Base-by-base conservation (phyloP, 2,113 vertebrate species). In the Budorcas taxicolor region DNA sequence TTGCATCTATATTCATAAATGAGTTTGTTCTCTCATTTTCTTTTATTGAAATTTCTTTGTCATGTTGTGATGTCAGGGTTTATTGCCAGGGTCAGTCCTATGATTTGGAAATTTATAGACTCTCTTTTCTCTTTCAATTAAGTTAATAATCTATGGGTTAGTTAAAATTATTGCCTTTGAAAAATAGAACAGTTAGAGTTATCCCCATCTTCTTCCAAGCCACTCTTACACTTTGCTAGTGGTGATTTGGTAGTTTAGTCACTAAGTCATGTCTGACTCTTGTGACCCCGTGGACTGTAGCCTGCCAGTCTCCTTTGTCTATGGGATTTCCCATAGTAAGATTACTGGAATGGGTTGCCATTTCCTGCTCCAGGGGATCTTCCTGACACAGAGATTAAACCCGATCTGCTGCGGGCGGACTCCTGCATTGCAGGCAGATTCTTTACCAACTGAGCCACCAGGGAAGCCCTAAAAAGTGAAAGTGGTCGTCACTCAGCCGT, bases 11-110 rank as follows among this genome's bases (percentile, higher is more conserved):
- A 86, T 13, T 67, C 57, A 45, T 82, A 88, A 85, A 53, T 52
- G 25, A 50, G 10, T 60, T 83, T 87, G 16, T 17, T 92, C 15
- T 78, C 16, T 92, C 21, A 3, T 33, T 95, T 97, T 88, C 50
- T 83, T 96, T 93, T 45, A 78, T 23, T 91, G 36, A 89, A 21
- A 62, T 36, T 81, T 71, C 31, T 88, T 87, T 97, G 62, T 60
- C 71, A 50, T 76, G 33, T 78, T 88, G 87, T 67, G 55, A 62
- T 19, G 81, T 83, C 4, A 45, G 27, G 21, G 40, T 57, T 95
- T 55, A 83, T 33, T 95, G 43, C 10, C 33, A 23, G 33, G 58
- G 50, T 25, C 19, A 29, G 23, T 33, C 21, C 6, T 58, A 76
- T n/a, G n/a, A 33, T n/a, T 78, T 55, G 64, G 52, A 94, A 84